Conservation (phyloP, 2,888 invertebrate species). For the Mantis religiosa region DNA sequence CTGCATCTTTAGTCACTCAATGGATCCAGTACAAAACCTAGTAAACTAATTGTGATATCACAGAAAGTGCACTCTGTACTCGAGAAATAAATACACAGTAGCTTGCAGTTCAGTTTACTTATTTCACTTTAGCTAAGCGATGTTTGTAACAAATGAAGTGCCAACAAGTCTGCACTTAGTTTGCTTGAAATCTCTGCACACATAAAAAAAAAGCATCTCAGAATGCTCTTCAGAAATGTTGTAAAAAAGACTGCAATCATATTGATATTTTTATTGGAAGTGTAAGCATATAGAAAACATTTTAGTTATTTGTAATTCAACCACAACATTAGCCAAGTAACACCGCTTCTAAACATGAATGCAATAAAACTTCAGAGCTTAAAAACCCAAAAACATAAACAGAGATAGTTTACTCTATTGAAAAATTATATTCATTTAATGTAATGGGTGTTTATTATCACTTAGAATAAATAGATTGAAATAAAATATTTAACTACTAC, state of each 20-base stretch:
- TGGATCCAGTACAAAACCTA: too few relatives aligned
- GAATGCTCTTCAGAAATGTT: not conserved
- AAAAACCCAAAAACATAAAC: not conserved
- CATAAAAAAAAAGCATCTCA: not conserved
- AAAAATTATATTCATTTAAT: not conserved
- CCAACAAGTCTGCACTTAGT: not conserved
- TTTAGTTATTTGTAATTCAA: not conserved
- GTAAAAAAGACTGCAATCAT: not conserved
- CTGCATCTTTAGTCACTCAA: too few relatives aligned
- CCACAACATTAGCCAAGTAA: not conserved
- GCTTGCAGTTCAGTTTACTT: too few relatives aligned
- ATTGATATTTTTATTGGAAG: not conserved
- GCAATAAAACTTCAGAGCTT: not conserved
- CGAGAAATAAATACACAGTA: too few relatives aligned
- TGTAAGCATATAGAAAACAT: not conserved
- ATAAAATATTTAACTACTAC: too few relatives aligned
- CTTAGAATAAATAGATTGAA: too few relatives aligned
- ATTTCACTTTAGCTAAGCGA: too few relatives aligned
- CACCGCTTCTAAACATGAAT: not conserved
- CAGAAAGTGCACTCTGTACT: too few relatives aligned
- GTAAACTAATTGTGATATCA: too few relatives aligned
- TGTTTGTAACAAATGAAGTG: not conserved
- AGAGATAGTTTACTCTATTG: not conserved
- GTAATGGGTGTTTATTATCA: too few relatives aligned
- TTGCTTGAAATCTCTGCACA: not conserved